Evolutionary conservation across 2,113 vertebrate species (phyloP).

Genomic region (Carassius gibelio): DNA sequence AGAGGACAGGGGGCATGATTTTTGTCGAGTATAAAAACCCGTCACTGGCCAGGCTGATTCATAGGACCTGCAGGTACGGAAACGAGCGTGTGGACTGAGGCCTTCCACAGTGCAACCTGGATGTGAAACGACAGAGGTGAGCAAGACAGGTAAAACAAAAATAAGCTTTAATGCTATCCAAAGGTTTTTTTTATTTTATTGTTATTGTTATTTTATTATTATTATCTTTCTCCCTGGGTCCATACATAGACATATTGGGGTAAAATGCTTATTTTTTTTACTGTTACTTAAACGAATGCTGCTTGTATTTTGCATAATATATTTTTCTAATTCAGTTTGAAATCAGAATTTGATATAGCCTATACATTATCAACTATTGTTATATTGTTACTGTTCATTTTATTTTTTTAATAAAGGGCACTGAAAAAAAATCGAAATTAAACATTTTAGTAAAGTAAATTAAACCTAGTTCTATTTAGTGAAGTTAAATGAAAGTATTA

Average conservation of each 20-base stretch:
- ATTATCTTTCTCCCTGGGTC: background rate
- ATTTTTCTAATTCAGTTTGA: background rate
- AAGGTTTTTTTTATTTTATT: background rate
- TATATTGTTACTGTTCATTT: background rate
- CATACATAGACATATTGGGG: background rate
- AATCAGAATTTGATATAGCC: background rate
- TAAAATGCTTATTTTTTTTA: background rate
- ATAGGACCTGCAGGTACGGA: conserved; percentile 33
- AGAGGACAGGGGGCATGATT: conserved; percentile 45
- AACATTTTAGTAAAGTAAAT: background rate
- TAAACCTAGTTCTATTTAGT: background rate
- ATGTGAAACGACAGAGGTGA: background rate
- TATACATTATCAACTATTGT: background rate
- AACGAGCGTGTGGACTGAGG: conserved; percentile 17
- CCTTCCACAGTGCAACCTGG: background rate
- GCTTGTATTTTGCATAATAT: background rate
- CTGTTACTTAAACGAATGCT: background rate
- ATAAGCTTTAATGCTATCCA: background rate
- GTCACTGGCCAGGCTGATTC: conserved; percentile 18
- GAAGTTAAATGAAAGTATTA: background rate
- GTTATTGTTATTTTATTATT: background rate
- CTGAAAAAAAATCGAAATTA: background rate
- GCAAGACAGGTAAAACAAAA: conserved; percentile 25
- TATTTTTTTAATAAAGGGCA: no score
- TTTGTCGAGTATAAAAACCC: conserved; percentile 53